Evolutionary conservation across 2,888 invertebrate genomes (phyloP).

Genomic region (Rhaphigaster nebulosa): DNA sequence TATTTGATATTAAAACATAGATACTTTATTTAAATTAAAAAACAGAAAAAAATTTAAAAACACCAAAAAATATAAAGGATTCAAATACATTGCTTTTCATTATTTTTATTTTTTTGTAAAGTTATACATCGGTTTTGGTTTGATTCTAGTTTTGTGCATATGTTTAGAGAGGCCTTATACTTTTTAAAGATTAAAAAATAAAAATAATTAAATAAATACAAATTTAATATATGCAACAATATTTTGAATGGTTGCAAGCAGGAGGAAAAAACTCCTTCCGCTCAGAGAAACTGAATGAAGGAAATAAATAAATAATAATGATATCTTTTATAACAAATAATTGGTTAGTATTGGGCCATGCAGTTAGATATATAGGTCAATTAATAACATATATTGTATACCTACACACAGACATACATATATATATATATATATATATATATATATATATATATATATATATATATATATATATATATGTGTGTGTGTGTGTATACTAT

Average conservation of each 20-base stretch:
- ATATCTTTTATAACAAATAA: not conserved
- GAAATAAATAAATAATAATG: not conserved
- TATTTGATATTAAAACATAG: no score
- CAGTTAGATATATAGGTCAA: not conserved
- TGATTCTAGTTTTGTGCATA: not conserved
- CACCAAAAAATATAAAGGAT: no score
- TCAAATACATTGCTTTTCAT: not conserved
- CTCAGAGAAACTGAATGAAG: not conserved
- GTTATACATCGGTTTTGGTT: not conserved
- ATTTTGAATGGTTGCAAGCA: not conserved
- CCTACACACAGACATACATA: not conserved
- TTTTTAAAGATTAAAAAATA: not conserved
- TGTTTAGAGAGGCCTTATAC: not conserved
- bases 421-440: no score
- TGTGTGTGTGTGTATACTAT: no score
- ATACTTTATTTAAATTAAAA: no score
- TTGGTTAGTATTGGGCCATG: not conserved
- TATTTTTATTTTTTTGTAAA: not conserved
- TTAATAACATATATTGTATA: not conserved
- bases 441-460: no score
- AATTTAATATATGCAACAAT: not conserved
- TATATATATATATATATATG: no score
- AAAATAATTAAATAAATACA: not conserved
- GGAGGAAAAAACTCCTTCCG: not conserved
- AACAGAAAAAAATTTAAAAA: no score